Percentiles rank a stretch among this genome's conserved stretches.
Evolutionary conservation across 1,140 invertebrate species (phyloP).

Genomic region (Pseudomyrmex sp.): DNA sequence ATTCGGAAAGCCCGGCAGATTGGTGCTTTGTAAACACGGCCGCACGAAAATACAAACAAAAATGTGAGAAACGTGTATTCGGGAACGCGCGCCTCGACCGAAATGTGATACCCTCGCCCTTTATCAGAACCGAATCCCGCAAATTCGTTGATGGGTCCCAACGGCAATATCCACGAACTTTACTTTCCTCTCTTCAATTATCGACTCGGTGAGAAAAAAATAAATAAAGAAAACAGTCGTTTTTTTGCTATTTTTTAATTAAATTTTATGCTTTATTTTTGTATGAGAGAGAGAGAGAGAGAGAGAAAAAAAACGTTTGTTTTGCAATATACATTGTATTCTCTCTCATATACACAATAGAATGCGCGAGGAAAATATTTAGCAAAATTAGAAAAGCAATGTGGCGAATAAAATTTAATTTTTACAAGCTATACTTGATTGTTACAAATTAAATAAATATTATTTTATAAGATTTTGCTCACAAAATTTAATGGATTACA

Average conservation of each 20-base stretch:
- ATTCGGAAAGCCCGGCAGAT: background rate
- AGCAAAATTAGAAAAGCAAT: background rate
- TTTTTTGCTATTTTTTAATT: too few relatives aligned
- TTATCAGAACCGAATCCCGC: background rate
- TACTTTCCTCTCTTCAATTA: too few relatives aligned
- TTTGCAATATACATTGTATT: background rate
- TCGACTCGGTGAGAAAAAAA: too few relatives aligned
- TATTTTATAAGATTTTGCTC: background rate
- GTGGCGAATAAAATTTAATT: background rate
- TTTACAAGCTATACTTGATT: background rate
- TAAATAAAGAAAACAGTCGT: too few relatives aligned
- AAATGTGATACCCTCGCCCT: background rate
- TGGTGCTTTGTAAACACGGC: background rate
- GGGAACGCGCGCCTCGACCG: too few relatives aligned
- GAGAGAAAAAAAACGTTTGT: background rate
- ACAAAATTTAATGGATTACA: background rate
- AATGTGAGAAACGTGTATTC: conserved; percentile 25
- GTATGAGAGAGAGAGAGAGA: background rate
- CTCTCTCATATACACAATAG: background rate
- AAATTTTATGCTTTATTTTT: background rate
- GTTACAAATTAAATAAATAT: conserved; percentile 7
- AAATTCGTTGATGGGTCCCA: too few relatives aligned
- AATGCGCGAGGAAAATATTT: background rate
- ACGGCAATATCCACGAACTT: too few relatives aligned
- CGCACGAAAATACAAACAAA: conserved; percentile 4